Conservation (phyloP, 2,797 vertebrate genomes). For the Tragopan temminckii region DNA sequence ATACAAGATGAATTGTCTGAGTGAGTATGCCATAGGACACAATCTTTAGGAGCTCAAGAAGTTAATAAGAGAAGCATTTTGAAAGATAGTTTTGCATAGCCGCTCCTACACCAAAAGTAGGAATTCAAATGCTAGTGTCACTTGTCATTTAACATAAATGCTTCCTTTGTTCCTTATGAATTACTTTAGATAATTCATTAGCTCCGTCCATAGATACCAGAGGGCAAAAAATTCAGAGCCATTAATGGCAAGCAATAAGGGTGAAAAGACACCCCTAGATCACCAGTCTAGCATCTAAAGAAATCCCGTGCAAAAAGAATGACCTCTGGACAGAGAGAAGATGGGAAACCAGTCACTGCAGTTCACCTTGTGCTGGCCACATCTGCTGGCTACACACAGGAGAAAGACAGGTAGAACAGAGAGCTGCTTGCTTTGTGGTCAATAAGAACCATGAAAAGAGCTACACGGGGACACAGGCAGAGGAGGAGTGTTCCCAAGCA, state of each 20-base stretch:
- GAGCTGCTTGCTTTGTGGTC: not conserved
- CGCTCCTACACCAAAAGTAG: not conserved
- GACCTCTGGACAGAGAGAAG: not conserved
- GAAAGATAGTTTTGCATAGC: not conserved
- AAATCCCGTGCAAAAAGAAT: not conserved
- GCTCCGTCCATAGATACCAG: not conserved
- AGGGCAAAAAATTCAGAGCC: not conserved
- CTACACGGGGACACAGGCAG: not conserved
- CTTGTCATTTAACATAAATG: not conserved
- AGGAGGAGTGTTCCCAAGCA: not conserved
- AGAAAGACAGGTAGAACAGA: not conserved
- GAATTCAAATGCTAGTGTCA: not conserved
- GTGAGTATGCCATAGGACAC: not conserved
- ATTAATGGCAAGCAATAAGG: fast-evolving
- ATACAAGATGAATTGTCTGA: not conserved
- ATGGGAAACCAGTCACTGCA: fast-evolving
- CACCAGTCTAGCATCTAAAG: not conserved
- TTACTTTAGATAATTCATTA: not conserved
- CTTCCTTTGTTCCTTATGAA: not conserved
- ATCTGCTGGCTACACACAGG: not conserved
- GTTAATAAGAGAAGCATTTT: not conserved
- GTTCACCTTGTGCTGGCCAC: not conserved
- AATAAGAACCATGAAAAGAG: fast-evolving
- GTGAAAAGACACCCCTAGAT: not conserved
- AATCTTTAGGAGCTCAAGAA: not conserved